Evolutionary conservation across 2,113 vertebrate species (phyloP).

Genomic region (Sinocyclocheilus anshuiensis): DNA sequence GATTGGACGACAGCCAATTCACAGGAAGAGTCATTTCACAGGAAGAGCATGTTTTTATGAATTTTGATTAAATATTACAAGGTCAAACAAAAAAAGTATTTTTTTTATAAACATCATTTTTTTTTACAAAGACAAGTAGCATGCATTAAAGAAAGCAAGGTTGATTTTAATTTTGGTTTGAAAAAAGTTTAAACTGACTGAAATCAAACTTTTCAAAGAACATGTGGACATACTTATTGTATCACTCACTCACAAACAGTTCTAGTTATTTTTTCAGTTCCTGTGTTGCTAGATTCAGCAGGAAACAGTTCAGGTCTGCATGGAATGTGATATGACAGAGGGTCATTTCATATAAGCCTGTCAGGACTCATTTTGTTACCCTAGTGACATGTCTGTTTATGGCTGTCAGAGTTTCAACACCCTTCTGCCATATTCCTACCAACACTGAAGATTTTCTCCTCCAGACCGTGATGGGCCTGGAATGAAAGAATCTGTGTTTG

Average conservation of each 20-base stretch:
- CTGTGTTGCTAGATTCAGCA: not conserved
- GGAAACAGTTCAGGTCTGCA: not conserved
- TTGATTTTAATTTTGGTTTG: not conserved
- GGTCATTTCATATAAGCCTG: constrained; percentile 21
- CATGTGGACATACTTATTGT: not conserved
- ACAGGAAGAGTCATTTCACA: too few species aligned
- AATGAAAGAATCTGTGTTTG: constrained; percentile 11
- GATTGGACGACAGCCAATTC: too few species aligned
- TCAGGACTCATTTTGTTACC: constrained; percentile 11
- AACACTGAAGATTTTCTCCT: constrained; percentile 12
- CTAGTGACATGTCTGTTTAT: constrained; percentile 24
- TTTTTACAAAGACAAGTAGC: not conserved
- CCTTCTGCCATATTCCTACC: constrained; percentile 29
- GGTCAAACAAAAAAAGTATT: too few species aligned
- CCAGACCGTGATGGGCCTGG: constrained; percentile 24
- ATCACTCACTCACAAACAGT: constrained; percentile 9
- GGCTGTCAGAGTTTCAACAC: constrained; percentile 15
- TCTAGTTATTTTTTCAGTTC: not conserved
- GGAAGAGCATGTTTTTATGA: too few species aligned
- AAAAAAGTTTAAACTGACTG: not conserved
- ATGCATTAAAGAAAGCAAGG: not conserved
- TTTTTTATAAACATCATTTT: not conserved
- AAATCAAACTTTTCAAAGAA: not conserved
- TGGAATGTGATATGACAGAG: constrained; percentile 25
- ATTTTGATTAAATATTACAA: too few species aligned